Percentiles rank a stretch among this genome's conserved stretches.
phyloP scores from a whole-genome alignment of 2,888 invertebrate species.

The Gerosis bhagava region DNA sequence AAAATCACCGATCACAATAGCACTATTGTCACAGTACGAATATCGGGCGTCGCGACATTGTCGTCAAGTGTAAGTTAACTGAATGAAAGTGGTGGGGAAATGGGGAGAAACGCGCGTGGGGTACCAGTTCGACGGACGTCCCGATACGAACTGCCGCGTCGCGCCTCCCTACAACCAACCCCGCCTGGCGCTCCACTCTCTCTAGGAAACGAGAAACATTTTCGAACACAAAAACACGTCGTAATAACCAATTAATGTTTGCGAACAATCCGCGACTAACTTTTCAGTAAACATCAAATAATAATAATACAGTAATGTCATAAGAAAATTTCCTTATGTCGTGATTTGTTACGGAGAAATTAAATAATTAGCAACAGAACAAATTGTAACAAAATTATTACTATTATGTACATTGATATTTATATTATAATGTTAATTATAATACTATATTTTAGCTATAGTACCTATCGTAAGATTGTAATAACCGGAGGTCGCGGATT shows the following conservation, averaged over 20 bases:
- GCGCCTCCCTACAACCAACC: slow-evolving; percentile 65
- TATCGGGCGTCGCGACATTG: slow-evolving; percentile 37
- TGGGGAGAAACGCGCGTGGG: slow-evolving; percentile 43
- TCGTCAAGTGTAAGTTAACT: slow-evolving; percentile 43
- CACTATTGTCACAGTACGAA: too few species aligned
- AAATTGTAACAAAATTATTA: too few species aligned
- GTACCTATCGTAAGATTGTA: too few species aligned
- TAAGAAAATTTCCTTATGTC: too few species aligned
- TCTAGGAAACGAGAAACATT: slow-evolving; percentile 58
- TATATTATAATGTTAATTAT: too few species aligned
- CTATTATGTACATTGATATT: too few species aligned
- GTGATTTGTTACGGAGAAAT: too few species aligned
- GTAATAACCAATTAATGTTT: slow-evolving; percentile 52
- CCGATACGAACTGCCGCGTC: slow-evolving; percentile 74
- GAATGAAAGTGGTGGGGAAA: slow-evolving; percentile 27
- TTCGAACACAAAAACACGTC: slow-evolving; percentile 50
- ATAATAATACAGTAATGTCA: slow-evolving; percentile 7
- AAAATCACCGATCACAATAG: too few species aligned
- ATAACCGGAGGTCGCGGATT: too few species aligned
- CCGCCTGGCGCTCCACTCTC: slow-evolving; percentile 64
- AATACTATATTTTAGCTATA: too few species aligned
- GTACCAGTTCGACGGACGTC: slow-evolving; percentile 61
- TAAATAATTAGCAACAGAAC: too few species aligned
- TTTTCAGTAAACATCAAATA: slow-evolving; percentile 16
- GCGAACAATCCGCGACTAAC: slow-evolving; percentile 43